Base-by-base conservation (phyloP, 2,113 vertebrate species). In the Leptosomus discolor region DNA sequence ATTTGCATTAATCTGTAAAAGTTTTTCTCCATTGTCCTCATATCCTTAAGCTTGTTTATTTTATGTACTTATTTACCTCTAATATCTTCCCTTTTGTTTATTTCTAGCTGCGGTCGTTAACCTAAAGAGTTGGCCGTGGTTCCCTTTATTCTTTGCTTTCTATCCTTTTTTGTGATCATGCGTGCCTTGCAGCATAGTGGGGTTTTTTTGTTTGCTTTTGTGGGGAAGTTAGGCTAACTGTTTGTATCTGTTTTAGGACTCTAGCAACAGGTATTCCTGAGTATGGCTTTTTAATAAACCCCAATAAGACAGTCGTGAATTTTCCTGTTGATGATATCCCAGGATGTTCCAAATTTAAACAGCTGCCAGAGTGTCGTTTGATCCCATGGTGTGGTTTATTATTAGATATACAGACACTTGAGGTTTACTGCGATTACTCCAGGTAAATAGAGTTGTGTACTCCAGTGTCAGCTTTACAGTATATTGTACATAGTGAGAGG, bases 341-440 rank as follows among this genome's bases (percentile, higher is more conserved):
- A 21, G 92, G 36, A 19, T 89, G 79, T 36, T 57, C 94, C 0
- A 92, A 48, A 12, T 98, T 98, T 24, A 95, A 93, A 1, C 97
- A 98, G 78, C 96, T 99, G 67, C 98, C 99, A 1, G 87, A 95
- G 29, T 96, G 75, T 92, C 98, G 96, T 95, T 92, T 99, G 71
- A 98, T 99, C 85, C 98, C 98, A 0, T 99, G 99, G 99, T 99
- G 99, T 34, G 99, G 99, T 15, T 95, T 99, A 14, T 97, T 99
- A 91, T 88, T 99, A 67, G 98, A 99, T 97, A 98, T 98, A 1
- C 93, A 91, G 89, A 98, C 98, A 1, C 98, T 99, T 53, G 98
- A 99, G 27, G 97, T 99, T 77, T 98, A 97, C 84, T 98, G 98
- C 15, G 99, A 99, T 98, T 99, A 99, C 84, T 98, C 99, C 43